These are phyloP conservation scores for Corythornis leucogaster DNA, from an alignment of 2,797 vertebrate genomes.

Conservation along the genomic window DNA sequence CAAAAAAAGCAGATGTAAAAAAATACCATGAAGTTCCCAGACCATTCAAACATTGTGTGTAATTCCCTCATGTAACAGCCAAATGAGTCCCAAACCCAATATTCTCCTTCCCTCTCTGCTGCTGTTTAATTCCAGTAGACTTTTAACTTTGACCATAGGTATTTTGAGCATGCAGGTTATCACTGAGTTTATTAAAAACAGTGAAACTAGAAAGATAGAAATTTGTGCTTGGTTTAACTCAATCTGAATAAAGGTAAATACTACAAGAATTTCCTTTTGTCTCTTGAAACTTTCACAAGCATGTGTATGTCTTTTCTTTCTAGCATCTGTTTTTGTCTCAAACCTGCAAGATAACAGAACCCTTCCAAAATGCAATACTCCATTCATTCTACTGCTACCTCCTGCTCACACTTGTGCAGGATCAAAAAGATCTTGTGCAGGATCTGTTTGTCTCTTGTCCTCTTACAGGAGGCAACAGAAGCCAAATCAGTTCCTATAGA, in stretches of 20 bases:
- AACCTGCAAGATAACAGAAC: neutral
- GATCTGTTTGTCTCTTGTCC: neutral
- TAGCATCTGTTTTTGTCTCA: neutral
- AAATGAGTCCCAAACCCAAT: neutral
- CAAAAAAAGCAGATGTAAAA: constrained; percentile 60
- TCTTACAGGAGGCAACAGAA: neutral
- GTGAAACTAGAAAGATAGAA: neutral
- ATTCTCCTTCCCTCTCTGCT: neutral
- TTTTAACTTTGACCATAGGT: neutral
- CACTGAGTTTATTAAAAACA: neutral
- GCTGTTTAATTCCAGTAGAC: neutral
- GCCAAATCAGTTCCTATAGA: neutral
- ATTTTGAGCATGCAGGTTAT: neutral
- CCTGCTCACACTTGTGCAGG: neutral
- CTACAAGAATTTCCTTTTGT: neutral
- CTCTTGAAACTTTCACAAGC: neutral
- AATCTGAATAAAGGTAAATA: neutral
- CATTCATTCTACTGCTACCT: neutral
- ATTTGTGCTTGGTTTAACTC: neutral
- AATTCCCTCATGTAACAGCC: neutral
- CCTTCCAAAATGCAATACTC: neutral
- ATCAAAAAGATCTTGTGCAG: neutral
- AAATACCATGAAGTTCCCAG: constrained; percentile 24
- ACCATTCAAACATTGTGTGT: neutral
- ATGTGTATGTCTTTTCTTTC: neutral